Evolutionary conservation across 2,888 invertebrate genomes (phyloP).

Genomic region (Caenorhabditis doughertyi): DNA sequence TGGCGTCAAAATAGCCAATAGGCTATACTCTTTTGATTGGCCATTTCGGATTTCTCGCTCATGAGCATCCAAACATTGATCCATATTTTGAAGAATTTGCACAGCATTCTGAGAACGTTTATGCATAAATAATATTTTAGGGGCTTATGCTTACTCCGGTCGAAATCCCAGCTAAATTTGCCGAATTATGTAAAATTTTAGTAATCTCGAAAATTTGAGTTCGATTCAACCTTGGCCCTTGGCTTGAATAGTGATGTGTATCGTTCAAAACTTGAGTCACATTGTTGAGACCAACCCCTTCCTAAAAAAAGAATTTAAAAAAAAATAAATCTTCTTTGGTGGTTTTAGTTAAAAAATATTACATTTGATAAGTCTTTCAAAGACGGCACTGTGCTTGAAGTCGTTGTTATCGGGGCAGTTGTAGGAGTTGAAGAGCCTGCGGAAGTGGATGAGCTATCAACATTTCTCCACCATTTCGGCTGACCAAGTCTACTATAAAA

Average conservation of each 20-base stretch:
- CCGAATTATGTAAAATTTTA: slow-evolving; percentile 49
- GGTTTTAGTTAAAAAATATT: slow-evolving; percentile 18
- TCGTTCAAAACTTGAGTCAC: slow-evolving; percentile 53
- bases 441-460: background rate
- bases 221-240: slow-evolving; percentile 23
- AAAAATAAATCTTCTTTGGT: too few species aligned
- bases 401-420: background rate
- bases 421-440: background rate
- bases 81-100: slow-evolving; percentile 58
- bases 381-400: background rate
- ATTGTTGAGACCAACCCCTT: slow-evolving; percentile 30
- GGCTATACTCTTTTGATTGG: slow-evolving; percentile 10
- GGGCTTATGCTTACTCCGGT: background rate
- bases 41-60: slow-evolving; percentile 15
- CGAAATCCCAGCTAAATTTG: slow-evolving; percentile 44
- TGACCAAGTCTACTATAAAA: slow-evolving; percentile 18
- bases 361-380: slow-evolving; percentile 37
- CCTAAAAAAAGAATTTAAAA: background rate
- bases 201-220: slow-evolving; percentile 54
- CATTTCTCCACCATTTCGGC: slow-evolving; percentile 35
- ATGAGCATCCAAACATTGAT: slow-evolving; percentile 45
- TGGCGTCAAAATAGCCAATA: slow-evolving; percentile 18
- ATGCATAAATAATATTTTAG: too few species aligned
- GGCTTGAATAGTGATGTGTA: slow-evolving; percentile 43
- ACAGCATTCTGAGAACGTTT: slow-evolving; percentile 53